phyloP scores from a whole-genome alignment of 2,113 vertebrate genomes.

The Progne subis region DNA sequence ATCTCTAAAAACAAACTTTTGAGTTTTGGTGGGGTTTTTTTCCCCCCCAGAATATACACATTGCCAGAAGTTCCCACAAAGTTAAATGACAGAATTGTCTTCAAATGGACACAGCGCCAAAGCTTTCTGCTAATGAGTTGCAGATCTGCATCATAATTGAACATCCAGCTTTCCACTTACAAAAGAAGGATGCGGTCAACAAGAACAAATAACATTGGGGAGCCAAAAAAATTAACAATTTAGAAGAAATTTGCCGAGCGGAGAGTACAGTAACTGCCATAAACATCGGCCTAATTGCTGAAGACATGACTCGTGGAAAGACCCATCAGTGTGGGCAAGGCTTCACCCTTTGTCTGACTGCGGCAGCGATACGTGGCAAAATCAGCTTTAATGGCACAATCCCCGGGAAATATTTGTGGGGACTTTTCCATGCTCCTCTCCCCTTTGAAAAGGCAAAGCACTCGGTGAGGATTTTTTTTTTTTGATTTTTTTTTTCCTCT shows the following conservation, averaged over 20 bases:
- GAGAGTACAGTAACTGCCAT: background rate
- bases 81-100: conserved; percentile 29
- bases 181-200: conserved; percentile 66
- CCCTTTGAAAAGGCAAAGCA: background rate
- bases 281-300: background rate
- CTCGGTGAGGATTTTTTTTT: background rate
- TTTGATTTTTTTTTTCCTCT: background rate
- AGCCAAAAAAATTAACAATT: background rate
- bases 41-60: background rate
- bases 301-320: background rate
- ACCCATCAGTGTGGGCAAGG: background rate
- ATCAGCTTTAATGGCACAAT: background rate
- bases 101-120: conserved; percentile 25
- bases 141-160: conserved; percentile 72
- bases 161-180: conserved; percentile 62
- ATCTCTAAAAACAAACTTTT: background rate
- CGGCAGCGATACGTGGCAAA: background rate
- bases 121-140: conserved; percentile 48
- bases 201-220: conserved; percentile 20
- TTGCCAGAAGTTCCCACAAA: conserved; percentile 26
- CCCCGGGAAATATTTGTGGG: background rate
- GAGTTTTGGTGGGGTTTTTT: background rate
- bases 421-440: background rate
- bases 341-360: background rate
- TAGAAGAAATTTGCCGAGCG: background rate